Base-by-base conservation (phyloP, 2,797 vertebrate species). In the Scomberomorus guttatus region DNA sequence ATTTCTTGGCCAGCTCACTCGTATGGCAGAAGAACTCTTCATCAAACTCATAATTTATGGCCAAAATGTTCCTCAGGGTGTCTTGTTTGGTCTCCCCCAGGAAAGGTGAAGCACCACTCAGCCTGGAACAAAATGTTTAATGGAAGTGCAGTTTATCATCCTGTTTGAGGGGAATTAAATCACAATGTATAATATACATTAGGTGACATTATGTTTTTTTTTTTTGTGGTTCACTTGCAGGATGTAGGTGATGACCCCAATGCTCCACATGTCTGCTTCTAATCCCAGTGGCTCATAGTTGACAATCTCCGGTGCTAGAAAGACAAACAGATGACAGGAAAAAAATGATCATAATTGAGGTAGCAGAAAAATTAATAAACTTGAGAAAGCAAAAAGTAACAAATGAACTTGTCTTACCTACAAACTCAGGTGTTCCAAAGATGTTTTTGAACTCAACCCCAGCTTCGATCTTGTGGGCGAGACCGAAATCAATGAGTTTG, bases 381-480 rank as follows among this genome's bases (percentile, higher is more conserved):
- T 22, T 5, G 29, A 44, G 0, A 13, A 22, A 60, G 0, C 10
- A 8, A 58, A 22, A 11, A 46, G 5, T 17, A 42, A 13, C 2
- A 10, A 32, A 52, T 25, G 17, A 34, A 29, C 22, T 4, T 0
- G 2, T 66, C 97, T 96, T 83, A 99, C 98, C 97, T 54, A 99
- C 98, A 80, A 99, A 99, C 94, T 99, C 98, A 0, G 98, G 98
- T 0, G 98, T 99, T 63, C 98, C 98, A 87, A 99, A 99, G 92
- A 99, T 99, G 89, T 98, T 98, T 91, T 99, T 99, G 89, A 99
- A 99, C 80, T 99, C 98, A 3, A 97, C 97, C 17, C 97, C 98
- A 2, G 98, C 97, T 94, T 98, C 97, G 73, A 99, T 99, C 92
- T 97, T 97, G 61, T 99, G 98, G 50, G 98, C 98, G 51, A 99